Percentiles rank a stretch among this genome's conserved stretches.
phyloP scores from a whole-genome alignment of 2,113 vertebrate species.

The Prunella himalayana region DNA sequence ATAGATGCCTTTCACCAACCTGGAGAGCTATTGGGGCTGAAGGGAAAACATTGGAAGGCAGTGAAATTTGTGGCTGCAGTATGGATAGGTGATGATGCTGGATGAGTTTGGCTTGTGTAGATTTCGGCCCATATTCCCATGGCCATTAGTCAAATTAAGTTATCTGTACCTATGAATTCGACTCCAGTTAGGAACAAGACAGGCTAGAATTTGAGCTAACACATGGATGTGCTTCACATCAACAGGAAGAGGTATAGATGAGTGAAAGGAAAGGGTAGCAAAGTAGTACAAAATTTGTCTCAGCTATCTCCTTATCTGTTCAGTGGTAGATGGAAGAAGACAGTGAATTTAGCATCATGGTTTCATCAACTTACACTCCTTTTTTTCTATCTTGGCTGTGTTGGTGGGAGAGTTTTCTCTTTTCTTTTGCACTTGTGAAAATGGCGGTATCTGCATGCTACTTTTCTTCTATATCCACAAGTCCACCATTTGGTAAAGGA shows the following conservation, averaged over 20 bases:
- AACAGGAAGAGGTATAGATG: background rate
- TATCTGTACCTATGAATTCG: background rate
- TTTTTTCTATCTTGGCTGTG: background rate
- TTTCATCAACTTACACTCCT: background rate
- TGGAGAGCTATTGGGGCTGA: background rate
- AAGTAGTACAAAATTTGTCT: background rate
- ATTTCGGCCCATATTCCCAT: background rate
- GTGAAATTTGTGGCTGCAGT: background rate
- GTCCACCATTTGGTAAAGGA: background rate
- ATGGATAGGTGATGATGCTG: background rate
- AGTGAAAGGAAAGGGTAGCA: background rate
- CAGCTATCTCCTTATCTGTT: background rate
- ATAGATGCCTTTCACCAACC: rapidly evolving
- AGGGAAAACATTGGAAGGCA: background rate
- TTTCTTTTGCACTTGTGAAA: background rate
- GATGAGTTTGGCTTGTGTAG: background rate
- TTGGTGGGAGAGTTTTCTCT: background rate
- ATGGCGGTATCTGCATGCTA: background rate
- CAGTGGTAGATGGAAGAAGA: background rate
- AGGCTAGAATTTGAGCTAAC: background rate
- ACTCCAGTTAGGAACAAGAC: background rate
- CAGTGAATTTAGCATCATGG: background rate
- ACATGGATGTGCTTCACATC: background rate
- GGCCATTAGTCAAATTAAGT: background rate
- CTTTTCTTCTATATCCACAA: background rate